Base-by-base conservation (phyloP, 2,888 invertebrate genomes). In the Protophormia terraenovae region DNA sequence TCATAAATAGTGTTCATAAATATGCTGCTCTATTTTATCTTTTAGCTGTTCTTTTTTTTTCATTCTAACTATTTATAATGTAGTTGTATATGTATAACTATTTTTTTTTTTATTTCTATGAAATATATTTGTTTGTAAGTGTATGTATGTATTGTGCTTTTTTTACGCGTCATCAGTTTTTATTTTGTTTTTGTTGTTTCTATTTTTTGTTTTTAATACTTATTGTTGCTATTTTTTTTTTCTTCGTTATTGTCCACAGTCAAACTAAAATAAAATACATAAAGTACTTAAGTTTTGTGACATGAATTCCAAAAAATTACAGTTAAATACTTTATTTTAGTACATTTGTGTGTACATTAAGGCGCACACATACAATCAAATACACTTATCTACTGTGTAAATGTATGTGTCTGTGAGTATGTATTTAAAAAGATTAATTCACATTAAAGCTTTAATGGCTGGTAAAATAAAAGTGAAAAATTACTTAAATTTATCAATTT, bases 311-410 rank as follows among this genome's bases (percentile, higher is more conserved):
- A 58, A 78, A 64, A 71, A 67, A 84, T 82, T 84, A 78, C 88
- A 89, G 82, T 89, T 89, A 88, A 88, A 89, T 89, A 89, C 87
- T 62, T 27, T 69, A 69, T 78, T 78, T 60, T 38, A 60, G 58
- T 58, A 67, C 14, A 47, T 24, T 32, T 38, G 55, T 76, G 64
- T 73, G 87, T n/a, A 27, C 24, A 16, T 50, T 45, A 45, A 50
- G 55, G 12, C 38, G 14, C 6, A 47, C 16, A 50, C 22, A 45
- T 47, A 29, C 27, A 50, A 27, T 16, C 16, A 38, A 27, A 60
- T 47, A 14, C 87, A 84, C 86, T 87, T 88, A 88, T 86, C 87
- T 87, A 88, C 88, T 67, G 47, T 47, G 29, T 16, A 22, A 67
- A 5, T 58, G 12, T 16, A 12, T 32, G 73, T 58, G 58, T 80